Evolutionary conservation across 2,113 vertebrate species (phyloP), one percentile per base, ranked within the genome.

Genomic region (Ctenomys sociabilis): DNA sequence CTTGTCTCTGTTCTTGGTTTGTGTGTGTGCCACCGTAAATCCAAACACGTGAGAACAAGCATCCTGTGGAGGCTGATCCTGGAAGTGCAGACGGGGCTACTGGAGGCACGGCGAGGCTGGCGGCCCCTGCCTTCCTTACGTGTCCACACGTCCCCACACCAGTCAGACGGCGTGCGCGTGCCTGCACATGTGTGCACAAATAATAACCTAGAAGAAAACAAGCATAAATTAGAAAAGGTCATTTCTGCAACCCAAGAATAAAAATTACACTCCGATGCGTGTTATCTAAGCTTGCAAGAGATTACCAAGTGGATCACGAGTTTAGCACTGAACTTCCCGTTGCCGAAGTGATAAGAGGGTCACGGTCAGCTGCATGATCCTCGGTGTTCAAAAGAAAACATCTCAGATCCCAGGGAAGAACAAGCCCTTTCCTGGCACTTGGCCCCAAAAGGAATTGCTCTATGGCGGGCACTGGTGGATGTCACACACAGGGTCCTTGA

Each of bases 131-230:
- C 22, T 61, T 66, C 90, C 90, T 57, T 68, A 73, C 43, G 45
- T 85, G 61, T 37, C 61, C 57, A 85, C 10, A 40, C 22, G 24
- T 6, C 3, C 57, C 83, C 12, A 17, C 21, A 37, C 40, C 16
- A 5, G 13, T 7, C 90, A 66, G 1, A 32, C 7, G 24, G 59
- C 28, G 5, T n/a, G n/a, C 28, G 5, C 49, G 10, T 85, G 45
- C 49, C 35, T 75, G 26, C 40, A 5, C 13, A 22, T 43, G 12
- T 43, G 14, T 3, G 0, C 35, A 0, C 40, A 37, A 88, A 66
- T 85, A 59, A 85, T 88, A 93, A 57, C 66, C 26, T 57, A 89
- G 72, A 77, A 16, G 11, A 80, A 96, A 78, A 19, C 85, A 91
- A 40, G 89, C 11, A 26, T 37, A 82, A 49, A 59, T 57, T 72